phyloP scores from a whole-genome alignment of 2,888 invertebrate species.

The Chironomus tentans region DNA sequence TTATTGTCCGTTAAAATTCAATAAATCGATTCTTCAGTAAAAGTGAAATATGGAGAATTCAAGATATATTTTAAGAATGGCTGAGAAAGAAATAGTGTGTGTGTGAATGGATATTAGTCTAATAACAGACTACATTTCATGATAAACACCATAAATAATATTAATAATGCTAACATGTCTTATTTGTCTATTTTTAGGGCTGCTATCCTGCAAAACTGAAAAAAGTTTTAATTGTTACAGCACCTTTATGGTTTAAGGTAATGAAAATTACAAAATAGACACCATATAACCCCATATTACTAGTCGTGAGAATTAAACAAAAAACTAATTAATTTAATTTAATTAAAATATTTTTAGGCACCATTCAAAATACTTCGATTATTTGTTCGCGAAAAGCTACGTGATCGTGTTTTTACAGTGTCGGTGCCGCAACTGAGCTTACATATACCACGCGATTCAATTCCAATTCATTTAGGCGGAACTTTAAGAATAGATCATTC shows the following conservation, averaged over 20 bases:
- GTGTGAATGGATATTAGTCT: neutral
- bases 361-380: constrained; percentile 91
- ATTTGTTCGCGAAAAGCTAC: constrained; percentile 89
- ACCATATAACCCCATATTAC: too few species aligned
- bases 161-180: neutral
- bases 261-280: neutral
- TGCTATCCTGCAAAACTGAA: constrained; percentile 95
- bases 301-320: neutral
- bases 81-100: neutral
- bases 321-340: neutral
- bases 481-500: constrained; percentile 74
- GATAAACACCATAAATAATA: neutral
- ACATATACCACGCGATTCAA: constrained; percentile 82
- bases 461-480: constrained; percentile 85
- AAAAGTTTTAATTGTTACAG: constrained; percentile 94
- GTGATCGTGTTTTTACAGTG: constrained; percentile 92
- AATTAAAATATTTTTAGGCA: constrained; percentile 45
- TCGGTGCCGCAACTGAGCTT: constrained; percentile 78
- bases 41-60: too few species aligned
- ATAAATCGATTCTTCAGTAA: too few species aligned
- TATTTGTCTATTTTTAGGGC: constrained; percentile 55
- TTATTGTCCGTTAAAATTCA: neutral
- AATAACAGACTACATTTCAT: neutral
- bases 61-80: neutral
- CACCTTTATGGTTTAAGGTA: constrained; percentile 89